Conservation (phyloP, 1,140 invertebrate species). For the Drosophila guanche region DNA sequence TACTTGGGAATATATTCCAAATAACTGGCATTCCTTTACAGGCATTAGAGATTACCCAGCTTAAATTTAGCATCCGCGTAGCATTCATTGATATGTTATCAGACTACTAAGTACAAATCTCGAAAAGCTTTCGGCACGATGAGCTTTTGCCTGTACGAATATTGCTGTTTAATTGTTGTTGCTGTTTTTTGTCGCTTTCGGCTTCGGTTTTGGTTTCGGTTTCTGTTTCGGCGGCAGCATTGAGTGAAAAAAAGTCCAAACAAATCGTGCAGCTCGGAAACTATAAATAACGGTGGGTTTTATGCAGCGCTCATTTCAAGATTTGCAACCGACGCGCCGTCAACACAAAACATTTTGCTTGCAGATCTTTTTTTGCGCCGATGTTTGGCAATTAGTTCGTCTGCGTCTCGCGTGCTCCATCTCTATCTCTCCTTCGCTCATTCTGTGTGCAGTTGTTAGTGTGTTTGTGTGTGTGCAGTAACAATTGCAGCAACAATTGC, state of each 20-base stretch:
- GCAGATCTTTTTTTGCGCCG: slow-evolving; percentile 46
- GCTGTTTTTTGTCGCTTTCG: slow-evolving; percentile 17
- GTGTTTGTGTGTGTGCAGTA: slow-evolving; percentile 21
- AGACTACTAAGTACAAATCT: neutral
- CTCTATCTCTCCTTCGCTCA: too few relatives aligned
- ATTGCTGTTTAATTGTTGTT: slow-evolving; percentile 17
- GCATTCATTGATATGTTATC: too few relatives aligned
- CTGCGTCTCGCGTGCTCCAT: too few relatives aligned
- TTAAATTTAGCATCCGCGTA: too few relatives aligned
- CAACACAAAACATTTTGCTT: slow-evolving; percentile 44
- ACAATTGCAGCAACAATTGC: slow-evolving; percentile 79
- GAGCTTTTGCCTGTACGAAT: slow-evolving; percentile 3
- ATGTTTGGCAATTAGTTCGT: slow-evolving; percentile 43
- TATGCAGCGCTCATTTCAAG: slow-evolving; percentile 78
- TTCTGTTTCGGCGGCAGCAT: slow-evolving; percentile 50
- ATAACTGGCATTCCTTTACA: too few relatives aligned
- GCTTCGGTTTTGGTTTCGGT: slow-evolving; percentile 9
- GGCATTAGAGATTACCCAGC: too few relatives aligned
- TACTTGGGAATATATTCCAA: too few relatives aligned
- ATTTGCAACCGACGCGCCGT: slow-evolving; percentile 76
- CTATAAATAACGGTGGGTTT: slow-evolving; percentile 83
- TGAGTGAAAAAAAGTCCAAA: slow-evolving; percentile 45
- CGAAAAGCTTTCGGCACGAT: slow-evolving; percentile 60
- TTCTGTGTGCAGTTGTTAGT: slow-evolving; percentile 27
- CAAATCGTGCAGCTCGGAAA: slow-evolving; percentile 60